Conservation (phyloP, 2,888 invertebrate genomes). For the Agrochola litura region DNA sequence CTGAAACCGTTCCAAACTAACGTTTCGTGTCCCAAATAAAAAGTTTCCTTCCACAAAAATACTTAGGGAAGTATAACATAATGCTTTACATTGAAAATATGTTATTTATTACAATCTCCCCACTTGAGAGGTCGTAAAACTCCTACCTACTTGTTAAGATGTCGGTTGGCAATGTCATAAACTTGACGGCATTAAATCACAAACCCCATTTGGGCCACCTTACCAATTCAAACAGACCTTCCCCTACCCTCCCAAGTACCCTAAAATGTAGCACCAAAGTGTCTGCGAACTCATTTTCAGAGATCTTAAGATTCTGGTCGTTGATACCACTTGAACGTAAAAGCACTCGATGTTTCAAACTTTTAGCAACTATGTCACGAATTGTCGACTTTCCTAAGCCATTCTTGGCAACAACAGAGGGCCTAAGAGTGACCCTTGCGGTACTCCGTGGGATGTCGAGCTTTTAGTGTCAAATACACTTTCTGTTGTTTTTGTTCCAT, state of each 20-base stretch:
- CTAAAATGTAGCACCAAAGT: conserved; percentile 50
- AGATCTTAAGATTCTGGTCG: conserved; percentile 73
- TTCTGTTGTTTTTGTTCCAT: conserved; percentile 68
- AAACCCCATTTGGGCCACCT: conserved; percentile 76
- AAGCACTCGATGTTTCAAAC: conserved; percentile 88
- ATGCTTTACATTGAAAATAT: conserved; percentile 71
- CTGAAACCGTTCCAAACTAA: conserved; percentile 17
- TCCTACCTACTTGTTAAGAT: conserved; percentile 78
- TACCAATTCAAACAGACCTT: conserved; percentile 71
- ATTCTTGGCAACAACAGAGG: conserved; percentile 83
- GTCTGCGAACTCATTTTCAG: conserved; percentile 56
- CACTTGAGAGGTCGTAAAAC: conserved; percentile 71
- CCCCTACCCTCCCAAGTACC: conserved; percentile 40
- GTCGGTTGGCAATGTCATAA: conserved; percentile 79
- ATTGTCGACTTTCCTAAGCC: conserved; percentile 80
- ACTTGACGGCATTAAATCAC: conserved; percentile 84
- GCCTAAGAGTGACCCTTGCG: conserved; percentile 85
- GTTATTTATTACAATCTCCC: conserved; percentile 74
- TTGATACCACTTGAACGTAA: conserved; percentile 78
- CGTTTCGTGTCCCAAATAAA: conserved; percentile 48
- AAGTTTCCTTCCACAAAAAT: conserved; percentile 51
- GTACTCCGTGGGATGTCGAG: conserved; percentile 79
- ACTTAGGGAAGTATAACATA: conserved; percentile 56
- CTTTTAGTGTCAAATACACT: conserved; percentile 83
- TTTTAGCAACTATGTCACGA: conserved; percentile 87